Base-by-base conservation (phyloP, 1,140 invertebrate genomes). In the Pseudomyrmex flavicornis region DNA sequence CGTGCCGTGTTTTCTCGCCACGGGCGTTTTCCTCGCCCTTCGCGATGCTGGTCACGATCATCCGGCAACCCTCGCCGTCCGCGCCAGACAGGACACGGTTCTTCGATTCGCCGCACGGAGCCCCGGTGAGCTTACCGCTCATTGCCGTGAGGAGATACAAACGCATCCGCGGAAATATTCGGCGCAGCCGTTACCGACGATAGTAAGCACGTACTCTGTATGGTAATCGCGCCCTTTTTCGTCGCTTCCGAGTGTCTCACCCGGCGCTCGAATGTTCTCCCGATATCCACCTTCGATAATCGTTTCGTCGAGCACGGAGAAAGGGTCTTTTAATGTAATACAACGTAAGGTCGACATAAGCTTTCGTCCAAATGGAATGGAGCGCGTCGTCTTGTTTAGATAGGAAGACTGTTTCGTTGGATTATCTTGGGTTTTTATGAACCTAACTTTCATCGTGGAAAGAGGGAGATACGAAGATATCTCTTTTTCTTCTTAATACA, bases 11-110 rank as follows among this genome's bases (percentile, higher is more conserved):
- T 50, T 70, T 17, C 54, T 26, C 70, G 13, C 76, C 17, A 46
- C 54, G 3, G 44, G 52, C 66, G 66, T 59, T 72, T 50, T 50
- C 44, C 44, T 17, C 20, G 20, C 48, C 22, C n/a, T 72, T 15
- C 20, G 35, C 61, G 82, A 91, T 89, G 85, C 90, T 80, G 84
- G 88, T 90, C 89, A 90, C 89, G 90, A 90, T 88, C 85, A 50
- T 50, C 75, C 54, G 22, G 54, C 61, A 80, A 13, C 44, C 56
- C 63, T 62, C 69, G 82, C 77, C 50, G 74, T 86, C 73, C 75
- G 35, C 75, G 66, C 62, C 62, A 77, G 82, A 84, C 48, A 61
- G 35, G 74, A 59, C 52, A 65, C 56, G 35, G 35, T 35, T 35
- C 35, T 35, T 35, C 74, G 63, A 84, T 80, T 84, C 75, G 66